These are phyloP conservation scores for Drosophila pegasa DNA, from an alignment of 2,888 invertebrate species.

Conservation along the genomic window DNA sequence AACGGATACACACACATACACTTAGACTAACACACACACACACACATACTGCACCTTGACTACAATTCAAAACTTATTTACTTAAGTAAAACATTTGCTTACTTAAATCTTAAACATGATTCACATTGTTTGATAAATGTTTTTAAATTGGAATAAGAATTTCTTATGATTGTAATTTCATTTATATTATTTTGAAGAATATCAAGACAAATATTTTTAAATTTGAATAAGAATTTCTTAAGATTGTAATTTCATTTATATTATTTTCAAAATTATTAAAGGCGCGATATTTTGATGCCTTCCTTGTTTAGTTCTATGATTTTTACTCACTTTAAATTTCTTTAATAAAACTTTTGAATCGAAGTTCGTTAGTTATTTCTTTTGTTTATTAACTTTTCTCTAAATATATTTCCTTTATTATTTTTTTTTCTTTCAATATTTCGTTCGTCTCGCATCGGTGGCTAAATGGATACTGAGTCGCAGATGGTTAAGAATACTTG, in stretches of 20 bases:
- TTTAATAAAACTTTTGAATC: not conserved
- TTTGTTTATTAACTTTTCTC: not conserved
- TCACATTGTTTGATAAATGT: not conserved
- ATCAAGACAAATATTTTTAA: not conserved
- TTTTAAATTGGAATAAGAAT: not conserved
- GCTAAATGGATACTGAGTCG: constrained; percentile 11
- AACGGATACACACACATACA: not conserved
- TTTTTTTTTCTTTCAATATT: not conserved
- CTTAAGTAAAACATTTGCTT: not conserved
- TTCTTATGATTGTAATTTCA: too few species aligned
- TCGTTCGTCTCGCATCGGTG: not conserved
- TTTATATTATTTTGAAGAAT: not conserved
- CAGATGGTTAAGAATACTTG: not conserved
- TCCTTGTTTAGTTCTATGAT: not conserved
- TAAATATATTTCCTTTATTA: not conserved
- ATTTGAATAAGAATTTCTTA: too few species aligned
- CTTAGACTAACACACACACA: not conserved
- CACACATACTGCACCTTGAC: not conserved
- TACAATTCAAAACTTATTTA: not conserved
- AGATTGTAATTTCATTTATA: not conserved
- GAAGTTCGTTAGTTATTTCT: not conserved
- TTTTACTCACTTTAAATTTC: not conserved
- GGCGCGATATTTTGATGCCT: too few species aligned
- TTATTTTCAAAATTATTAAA: too few species aligned
- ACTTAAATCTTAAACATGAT: not conserved